Conservation (phyloP, 2,888 invertebrate genomes). For the Plebejus melissa region DNA sequence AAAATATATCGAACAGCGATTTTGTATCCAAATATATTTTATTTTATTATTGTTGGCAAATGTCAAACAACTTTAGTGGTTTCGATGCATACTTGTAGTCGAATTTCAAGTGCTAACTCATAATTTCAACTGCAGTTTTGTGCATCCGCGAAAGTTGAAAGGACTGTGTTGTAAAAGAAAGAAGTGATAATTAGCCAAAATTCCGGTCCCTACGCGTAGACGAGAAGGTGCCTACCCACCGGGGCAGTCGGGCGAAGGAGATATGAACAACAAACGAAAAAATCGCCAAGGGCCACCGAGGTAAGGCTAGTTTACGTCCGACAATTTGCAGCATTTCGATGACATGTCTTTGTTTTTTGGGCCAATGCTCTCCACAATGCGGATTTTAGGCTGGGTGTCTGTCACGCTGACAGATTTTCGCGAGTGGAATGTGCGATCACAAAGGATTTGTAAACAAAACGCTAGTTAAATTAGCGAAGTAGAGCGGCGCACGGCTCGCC, state of each 20-base stretch:
- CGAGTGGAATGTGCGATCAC: constrained; percentile 45
- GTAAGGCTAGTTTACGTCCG: constrained; percentile 69
- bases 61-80: constrained; percentile 70
- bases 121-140: constrained; percentile 77
- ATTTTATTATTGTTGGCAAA: constrained; percentile 77
- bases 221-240: constrained; percentile 87
- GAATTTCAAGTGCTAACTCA: constrained; percentile 72
- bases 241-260: constrained; percentile 81
- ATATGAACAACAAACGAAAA: constrained; percentile 91
- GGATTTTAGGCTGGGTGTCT: constrained; percentile 50
- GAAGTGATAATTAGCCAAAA: constrained; percentile 83
- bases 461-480: constrained; percentile 44
- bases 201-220: constrained; percentile 91
- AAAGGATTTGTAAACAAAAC: constrained; percentile 67
- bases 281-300: constrained; percentile 88
- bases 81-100: constrained; percentile 74
- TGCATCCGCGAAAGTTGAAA: constrained; percentile 80
- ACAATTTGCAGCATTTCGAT: constrained; percentile 54
- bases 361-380: constrained; percentile 51
- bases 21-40: constrained; percentile 77
- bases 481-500: constrained; percentile 51
- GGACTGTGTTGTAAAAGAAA: constrained; percentile 79
- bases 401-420: constrained; percentile 60
- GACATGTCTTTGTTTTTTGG: constrained; percentile 75
- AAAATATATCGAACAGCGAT: constrained; percentile 74